Conservation (phyloP, 2,113 vertebrate species). For the Desmodus rotundus region DNA sequence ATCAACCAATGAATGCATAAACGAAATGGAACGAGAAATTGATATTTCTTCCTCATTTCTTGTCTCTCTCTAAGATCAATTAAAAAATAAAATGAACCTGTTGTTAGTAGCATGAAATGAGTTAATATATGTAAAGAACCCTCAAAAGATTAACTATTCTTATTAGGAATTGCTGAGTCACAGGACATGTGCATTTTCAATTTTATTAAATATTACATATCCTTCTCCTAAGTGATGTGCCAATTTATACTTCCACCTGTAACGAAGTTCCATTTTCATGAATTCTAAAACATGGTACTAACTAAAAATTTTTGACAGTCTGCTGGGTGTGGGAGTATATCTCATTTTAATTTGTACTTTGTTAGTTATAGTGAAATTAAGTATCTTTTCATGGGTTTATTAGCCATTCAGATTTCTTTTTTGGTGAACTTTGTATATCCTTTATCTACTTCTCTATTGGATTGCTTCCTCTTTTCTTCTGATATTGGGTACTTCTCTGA, state of each 20-base stretch:
- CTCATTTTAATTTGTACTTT: background rate
- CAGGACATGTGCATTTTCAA: background rate
- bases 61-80: no score
- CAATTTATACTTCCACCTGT: background rate
- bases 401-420: background rate
- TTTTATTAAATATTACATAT: background rate
- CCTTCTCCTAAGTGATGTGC: background rate
- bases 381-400: background rate
- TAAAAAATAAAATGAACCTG: background rate
- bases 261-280: background rate
- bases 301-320: background rate
- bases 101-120: background rate
- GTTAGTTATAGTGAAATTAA: background rate
- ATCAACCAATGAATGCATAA: no score
- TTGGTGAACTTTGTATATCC: background rate
- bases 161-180: background rate
- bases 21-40: no score
- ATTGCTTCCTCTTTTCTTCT: background rate
- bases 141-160: background rate
- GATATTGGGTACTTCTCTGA: background rate
- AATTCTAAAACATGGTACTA: background rate
- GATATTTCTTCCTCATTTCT: no score
- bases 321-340: background rate
- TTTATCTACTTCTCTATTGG: background rate
- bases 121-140: background rate